Evolutionary conservation across 2,113 vertebrate species (phyloP), one percentile per base, ranked within the genome.

Genomic region (Nycticorax nycticorax): DNA sequence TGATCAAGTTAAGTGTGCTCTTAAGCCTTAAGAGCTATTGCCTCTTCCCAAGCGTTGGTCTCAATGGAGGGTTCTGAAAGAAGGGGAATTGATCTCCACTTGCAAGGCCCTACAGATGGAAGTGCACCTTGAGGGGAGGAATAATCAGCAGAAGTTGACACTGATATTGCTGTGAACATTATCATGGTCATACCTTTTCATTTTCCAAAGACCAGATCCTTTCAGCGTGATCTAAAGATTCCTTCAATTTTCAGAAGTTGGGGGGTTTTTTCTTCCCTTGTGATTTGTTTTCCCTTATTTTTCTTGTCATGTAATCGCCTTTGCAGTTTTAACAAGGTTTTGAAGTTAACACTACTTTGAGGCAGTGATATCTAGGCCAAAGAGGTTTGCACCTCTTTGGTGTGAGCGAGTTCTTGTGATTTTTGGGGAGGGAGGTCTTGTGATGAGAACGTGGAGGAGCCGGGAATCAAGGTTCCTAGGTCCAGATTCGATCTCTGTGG

Each of bases 321-420:
- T 92, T 88, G 74, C 89, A 47, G 41, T 45, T 93, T 90, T 88
- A 87, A 57, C 88, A 92, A 81, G 83, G 53, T 84, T 94, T 94
- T 90, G 82, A 96, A 94, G 92, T 94, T 96, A 94, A 84, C 89
- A 39, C 27, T 67, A 39, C 93, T 94, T 75, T 93, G 75, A 93
- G 87, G 83, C 59, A 82, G 85, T 52, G 91, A 80, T 95, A 96
- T 95, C 27, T 96, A 92, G 97, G 97, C 76, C 74, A 77, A 57
- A 86, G 43, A 91, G 85, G 80, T 96, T 97, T 24, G 3, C 97
- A 91, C 80, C 47, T 97, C 66, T 79, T 47, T 62, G 56, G 87
- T 77, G 69, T 79, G 62, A 96, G 89, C 0, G 1, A 93, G 74
- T 95, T 93, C 73, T 73, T 93, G 90, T 87, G 84, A 96, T 91